Base-by-base conservation (phyloP, 2,888 invertebrate species). In the Ischnus inquisitorius region DNA sequence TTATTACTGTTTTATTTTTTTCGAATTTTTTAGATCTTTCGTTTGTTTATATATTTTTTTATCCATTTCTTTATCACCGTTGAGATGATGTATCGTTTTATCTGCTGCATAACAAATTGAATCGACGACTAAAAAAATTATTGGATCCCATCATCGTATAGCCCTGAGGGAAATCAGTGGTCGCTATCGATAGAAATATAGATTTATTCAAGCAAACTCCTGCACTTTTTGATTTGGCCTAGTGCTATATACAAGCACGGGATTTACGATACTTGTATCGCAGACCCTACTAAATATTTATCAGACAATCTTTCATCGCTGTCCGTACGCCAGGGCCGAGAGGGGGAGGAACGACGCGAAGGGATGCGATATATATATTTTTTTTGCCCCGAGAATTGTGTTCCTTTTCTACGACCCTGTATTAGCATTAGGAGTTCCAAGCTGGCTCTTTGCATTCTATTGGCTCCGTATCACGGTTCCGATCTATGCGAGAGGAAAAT, bases 211-310 rank as follows among this genome's bases (percentile, higher is more conserved):
- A 57, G 22, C 19, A 8, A 57, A 43, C 60, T 14, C 28, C 39
- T 51, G 6, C 64, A 46, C 39, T 16, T 71, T 67, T 41, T 43
- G 46, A 48, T 57, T 54, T 16, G 19, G 19, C 14, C 39, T 65
- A 69, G 68, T 25, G 12, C 39, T 51, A n/a, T 16, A n/a, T 65
- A 65, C 12, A 22, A 65, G n/a, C 16, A 10, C 3, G 41, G 65
- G 51, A 39, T 60, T 68, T 28, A 28, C 43, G 19, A 46, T 75
- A 64, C 41, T 79, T 71, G 75, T 65, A 79, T 79, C 46, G 57
- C 22, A 48, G 69, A 75, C 69, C 79, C 83, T 79, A 65, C 64
- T 79, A 79, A 83, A 83, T 83, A 75, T 83, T 79, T 79, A 83
- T 83, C 75, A 64, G 14, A 19, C 57, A 69, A 79, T 79, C 64